phyloP scores from a whole-genome alignment of 2,113 vertebrate genomes.

The Pavo muticus region DNA sequence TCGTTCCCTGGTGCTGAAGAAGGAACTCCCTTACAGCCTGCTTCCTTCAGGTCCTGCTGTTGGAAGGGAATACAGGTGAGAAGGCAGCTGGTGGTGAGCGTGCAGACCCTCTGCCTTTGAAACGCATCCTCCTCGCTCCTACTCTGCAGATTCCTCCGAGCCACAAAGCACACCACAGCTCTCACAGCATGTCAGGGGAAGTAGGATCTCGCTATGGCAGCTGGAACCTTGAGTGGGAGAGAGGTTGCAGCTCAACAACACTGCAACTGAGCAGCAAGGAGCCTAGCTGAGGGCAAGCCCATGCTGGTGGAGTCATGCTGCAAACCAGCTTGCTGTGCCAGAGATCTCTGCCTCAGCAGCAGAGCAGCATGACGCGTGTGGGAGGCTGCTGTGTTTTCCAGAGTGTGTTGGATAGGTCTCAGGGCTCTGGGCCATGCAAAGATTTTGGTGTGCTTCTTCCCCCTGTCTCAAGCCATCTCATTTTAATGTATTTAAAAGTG shows the following conservation, averaged over 20 bases:
- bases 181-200: not conserved
- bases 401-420: not conserved
- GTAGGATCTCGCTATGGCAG: not conserved
- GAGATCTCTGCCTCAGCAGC: not conserved
- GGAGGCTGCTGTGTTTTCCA: not conserved
- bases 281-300: not conserved
- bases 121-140: not conserved
- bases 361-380: not conserved
- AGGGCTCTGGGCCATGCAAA: not conserved
- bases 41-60: conserved; percentile 63
- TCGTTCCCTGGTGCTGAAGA: conserved; percentile 80
- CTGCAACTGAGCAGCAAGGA: not conserved
- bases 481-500: not conserved
- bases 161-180: not conserved
- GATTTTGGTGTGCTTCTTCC: not conserved
- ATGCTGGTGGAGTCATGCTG: not conserved
- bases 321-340: not conserved
- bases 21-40: conserved; percentile 68
- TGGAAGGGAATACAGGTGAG: conserved; percentile 82
- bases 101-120: not conserved
- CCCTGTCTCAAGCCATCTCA: not conserved
- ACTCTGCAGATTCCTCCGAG: too few relatives aligned
- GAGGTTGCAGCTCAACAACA: not conserved
- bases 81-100: not conserved
- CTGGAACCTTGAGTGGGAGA: not conserved